A percentile compares a stretch with the other conserved stretches of the same genome.
Conservation (phyloP, 2,797 vertebrate species). For the Liasis olivaceus region DNA sequence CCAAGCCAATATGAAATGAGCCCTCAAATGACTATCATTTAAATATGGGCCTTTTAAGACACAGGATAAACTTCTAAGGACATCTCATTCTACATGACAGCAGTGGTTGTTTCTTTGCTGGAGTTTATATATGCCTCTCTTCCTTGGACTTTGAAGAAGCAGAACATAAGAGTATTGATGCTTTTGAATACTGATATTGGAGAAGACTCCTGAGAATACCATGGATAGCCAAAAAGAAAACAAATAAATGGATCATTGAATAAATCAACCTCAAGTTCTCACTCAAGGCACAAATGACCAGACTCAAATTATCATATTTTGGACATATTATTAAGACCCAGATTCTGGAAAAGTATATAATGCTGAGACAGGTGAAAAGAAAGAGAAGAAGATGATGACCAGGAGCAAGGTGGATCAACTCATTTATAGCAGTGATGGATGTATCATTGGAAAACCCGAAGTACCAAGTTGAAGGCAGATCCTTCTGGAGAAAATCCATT, state of each 20-base stretch:
- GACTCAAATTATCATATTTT: neutral
- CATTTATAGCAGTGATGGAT: neutral
- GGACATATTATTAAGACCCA: neutral
- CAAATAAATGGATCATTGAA: neutral
- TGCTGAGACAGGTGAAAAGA: neutral
- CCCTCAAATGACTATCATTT: slow-evolving; percentile 31
- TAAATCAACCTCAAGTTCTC: neutral
- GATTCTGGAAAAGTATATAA: neutral
- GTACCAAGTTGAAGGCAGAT: neutral
- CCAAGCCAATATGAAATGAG: slow-evolving; percentile 31
- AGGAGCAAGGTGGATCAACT: neutral
- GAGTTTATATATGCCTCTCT: neutral
- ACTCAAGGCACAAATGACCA: neutral
- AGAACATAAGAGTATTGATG: neutral
- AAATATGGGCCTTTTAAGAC: slow-evolving; percentile 53
- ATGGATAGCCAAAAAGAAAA: neutral
- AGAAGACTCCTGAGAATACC: neutral
- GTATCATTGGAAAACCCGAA: neutral
- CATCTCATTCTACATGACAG: neutral
- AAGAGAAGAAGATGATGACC: neutral
- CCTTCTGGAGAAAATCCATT: neutral
- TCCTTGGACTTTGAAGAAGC: neutral
- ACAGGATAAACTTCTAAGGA: slow-evolving; percentile 23
- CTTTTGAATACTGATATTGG: neutral
- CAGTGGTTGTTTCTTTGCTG: slow-evolving; percentile 4